These are phyloP conservation scores for Acropternis orthonyx DNA, from an alignment of 2,797 vertebrate species.

Conservation along the genomic window DNA sequence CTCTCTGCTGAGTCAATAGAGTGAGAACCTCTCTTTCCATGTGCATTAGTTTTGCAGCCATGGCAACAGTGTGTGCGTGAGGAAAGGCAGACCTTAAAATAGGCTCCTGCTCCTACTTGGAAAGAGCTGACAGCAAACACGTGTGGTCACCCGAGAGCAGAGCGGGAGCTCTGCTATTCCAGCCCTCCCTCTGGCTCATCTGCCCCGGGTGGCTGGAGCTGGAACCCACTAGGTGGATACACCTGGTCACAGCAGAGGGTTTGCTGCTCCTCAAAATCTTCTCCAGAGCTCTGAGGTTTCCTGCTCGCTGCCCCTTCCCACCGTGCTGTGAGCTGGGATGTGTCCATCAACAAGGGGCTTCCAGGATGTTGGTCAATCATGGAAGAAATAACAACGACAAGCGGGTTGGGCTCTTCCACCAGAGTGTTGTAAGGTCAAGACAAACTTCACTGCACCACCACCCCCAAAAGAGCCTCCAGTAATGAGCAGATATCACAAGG, in stretches of 20 bases:
- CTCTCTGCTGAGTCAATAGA: constrained; percentile 29
- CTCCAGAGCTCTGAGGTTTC: not conserved
- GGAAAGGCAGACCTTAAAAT: constrained; percentile 48
- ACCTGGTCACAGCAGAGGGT: not conserved
- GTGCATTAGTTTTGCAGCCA: constrained; percentile 24
- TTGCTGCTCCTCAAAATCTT: not conserved
- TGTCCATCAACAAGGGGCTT: fast-evolving
- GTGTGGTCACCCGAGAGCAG: constrained; percentile 1
- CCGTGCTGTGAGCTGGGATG: fast-evolving
- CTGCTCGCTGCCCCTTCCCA: fast-evolving
- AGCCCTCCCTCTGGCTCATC: not conserved
- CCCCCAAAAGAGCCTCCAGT: not conserved
- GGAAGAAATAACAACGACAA: fast-evolving
- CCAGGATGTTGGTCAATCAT: fast-evolving
- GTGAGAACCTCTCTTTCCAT: not conserved
- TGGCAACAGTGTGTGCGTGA: constrained; percentile 12
- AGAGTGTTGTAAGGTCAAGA: not conserved
- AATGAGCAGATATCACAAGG: fast-evolving
- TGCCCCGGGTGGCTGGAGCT: not conserved
- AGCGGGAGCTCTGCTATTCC: not conserved
- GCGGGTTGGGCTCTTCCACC: not conserved
- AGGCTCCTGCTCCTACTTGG: constrained; percentile 50
- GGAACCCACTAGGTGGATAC: not conserved
- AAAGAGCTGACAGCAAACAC: constrained; percentile 12
- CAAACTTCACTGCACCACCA: not conserved